A percentile compares a stretch with the other conserved stretches of the same genome.
Conservation (phyloP, 2,113 vertebrate genomes). For the Porphyrio hochstetteri region DNA sequence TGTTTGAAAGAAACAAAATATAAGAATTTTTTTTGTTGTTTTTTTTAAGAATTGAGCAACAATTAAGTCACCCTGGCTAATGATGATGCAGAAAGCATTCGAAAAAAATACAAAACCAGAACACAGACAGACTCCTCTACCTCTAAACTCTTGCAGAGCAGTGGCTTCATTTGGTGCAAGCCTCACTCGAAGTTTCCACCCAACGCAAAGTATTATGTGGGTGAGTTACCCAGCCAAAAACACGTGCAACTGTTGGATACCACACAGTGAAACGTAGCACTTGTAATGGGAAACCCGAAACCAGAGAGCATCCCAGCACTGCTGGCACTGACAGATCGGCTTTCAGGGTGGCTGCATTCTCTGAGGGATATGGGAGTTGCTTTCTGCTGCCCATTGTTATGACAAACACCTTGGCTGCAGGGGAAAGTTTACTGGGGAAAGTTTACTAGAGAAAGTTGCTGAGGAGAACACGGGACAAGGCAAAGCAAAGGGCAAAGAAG, state of each 20-base stretch:
- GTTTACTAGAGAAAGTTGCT: background rate
- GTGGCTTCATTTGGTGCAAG: background rate
- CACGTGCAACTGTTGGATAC: background rate
- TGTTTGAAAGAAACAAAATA: background rate
- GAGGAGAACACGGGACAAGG: background rate
- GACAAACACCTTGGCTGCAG: background rate
- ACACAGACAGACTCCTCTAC: background rate
- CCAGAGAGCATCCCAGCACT: background rate
- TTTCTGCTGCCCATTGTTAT: background rate
- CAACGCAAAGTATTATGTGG: background rate
- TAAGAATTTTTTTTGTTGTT: background rate
- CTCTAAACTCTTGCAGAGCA: background rate
- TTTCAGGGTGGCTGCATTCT: background rate
- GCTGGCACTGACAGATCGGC: background rate
- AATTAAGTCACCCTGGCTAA: background rate
- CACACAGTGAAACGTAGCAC: background rate
- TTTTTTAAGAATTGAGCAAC: background rate
- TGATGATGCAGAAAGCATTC: background rate
- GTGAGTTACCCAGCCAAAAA: background rate
- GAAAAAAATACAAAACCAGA: background rate
- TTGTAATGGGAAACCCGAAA: background rate
- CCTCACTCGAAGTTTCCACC: background rate
- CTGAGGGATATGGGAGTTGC: background rate
- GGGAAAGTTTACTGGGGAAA: background rate
- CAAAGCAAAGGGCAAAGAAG: background rate